Conservation (phyloP, 2,113 vertebrate genomes). For the Chaetodon trifascialis region DNA sequence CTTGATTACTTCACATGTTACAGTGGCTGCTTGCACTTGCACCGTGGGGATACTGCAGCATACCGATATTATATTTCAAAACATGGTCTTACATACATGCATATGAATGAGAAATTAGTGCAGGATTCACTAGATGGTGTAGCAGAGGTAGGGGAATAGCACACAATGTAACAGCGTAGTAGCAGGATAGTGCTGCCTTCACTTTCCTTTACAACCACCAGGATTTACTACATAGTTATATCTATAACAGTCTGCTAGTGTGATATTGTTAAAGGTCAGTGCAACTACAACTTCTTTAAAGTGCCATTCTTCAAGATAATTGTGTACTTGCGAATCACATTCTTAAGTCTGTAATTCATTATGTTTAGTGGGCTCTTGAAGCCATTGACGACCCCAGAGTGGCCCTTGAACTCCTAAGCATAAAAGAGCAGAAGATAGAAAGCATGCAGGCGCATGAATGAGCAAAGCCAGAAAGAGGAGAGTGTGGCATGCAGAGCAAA, state of each 20-base stretch:
- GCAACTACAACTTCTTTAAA: slow-evolving; percentile 7
- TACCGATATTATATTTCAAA: slow-evolving; percentile 51
- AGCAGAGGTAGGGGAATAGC: slow-evolving; percentile 6
- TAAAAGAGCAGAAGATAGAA: slow-evolving; percentile 26
- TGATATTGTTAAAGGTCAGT: slow-evolving; percentile 20
- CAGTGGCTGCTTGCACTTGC: slow-evolving; percentile 35
- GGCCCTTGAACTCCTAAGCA: slow-evolving; percentile 17
- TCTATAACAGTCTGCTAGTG: neutral
- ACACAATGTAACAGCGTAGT: slow-evolving; percentile 12
- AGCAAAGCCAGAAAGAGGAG: slow-evolving; percentile 9
- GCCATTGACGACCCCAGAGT: slow-evolving; percentile 6
- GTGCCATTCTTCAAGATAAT: slow-evolving; percentile 43
- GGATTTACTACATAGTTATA: neutral
- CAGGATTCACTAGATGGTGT: neutral
- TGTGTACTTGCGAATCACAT: slow-evolving; percentile 27
- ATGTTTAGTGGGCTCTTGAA: slow-evolving; percentile 22
- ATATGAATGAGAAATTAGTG: slow-evolving; percentile 55
- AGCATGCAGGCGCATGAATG: neutral
- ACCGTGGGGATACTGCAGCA: slow-evolving; percentile 36
- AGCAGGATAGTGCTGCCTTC: neutral
- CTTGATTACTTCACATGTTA: slow-evolving; percentile 64
- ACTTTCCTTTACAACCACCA: neutral
- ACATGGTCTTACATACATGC: slow-evolving; percentile 43
- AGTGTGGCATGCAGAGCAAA: neutral
- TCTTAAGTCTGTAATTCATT: slow-evolving; percentile 30